A percentile compares a stretch with the other conserved stretches of the same genome.
Evolutionary conservation across 1,140 invertebrate species (phyloP).

Genomic region (Drosophila micromelanica): DNA sequence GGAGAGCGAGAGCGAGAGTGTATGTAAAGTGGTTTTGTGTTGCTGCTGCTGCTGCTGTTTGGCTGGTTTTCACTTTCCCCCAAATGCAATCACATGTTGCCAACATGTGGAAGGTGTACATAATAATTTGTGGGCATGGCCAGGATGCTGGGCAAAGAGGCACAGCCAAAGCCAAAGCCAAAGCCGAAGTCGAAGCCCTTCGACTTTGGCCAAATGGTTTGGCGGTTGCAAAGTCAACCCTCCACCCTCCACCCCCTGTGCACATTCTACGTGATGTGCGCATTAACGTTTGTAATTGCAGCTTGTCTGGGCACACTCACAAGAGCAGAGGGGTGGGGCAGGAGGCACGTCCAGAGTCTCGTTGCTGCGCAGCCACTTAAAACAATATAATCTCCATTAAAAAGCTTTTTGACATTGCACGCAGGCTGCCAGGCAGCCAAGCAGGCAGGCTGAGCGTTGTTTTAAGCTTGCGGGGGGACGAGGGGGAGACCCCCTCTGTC

Average conservation of each 20-base stretch:
- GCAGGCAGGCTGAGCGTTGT: background rate
- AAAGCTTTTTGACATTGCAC: constrained; percentile 82
- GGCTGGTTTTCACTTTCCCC: constrained; percentile 64
- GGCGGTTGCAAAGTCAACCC: constrained; percentile 76
- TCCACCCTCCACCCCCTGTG: too few species aligned
- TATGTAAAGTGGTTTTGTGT: constrained; percentile 27
- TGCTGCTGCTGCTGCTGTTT: constrained; percentile 12
- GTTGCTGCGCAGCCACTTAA: constrained; percentile 63
- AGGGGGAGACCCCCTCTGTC: background rate
- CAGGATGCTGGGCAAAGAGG: constrained; percentile 5
- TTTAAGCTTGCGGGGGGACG: background rate
- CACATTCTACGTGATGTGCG: constrained; percentile 20
- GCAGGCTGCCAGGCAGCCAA: constrained; percentile 9
- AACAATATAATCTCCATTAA: constrained; percentile 83
- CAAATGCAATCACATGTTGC: constrained; percentile 78
- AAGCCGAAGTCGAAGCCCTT: constrained; percentile 14
- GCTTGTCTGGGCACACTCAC: constrained; percentile 54
- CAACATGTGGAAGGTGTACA: constrained; percentile 80
- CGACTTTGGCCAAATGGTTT: constrained; percentile 53
- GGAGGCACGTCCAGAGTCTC: background rate
- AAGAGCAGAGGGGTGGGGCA: background rate
- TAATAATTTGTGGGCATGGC: constrained; percentile 64
- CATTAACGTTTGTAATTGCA: constrained; percentile 83
- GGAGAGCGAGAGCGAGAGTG: constrained; percentile 24
- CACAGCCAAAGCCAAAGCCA: constrained; percentile 14